Percentiles rank a stretch among this genome's conserved stretches.
Conservation (phyloP, 2,888 invertebrate genomes). For the Aethes cnicana region DNA sequence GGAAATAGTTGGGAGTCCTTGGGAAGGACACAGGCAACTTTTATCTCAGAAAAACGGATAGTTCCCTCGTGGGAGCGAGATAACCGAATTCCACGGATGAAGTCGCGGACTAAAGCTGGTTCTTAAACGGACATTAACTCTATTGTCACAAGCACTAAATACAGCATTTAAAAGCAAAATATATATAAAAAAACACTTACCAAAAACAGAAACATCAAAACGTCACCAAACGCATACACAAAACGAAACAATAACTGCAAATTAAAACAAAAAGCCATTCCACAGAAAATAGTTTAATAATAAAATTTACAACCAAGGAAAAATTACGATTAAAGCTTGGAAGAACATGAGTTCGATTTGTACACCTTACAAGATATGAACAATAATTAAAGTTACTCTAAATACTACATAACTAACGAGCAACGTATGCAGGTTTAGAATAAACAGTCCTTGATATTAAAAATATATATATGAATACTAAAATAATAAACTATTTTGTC, state of each 20-base stretch:
- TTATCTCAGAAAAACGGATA: too few relatives aligned
- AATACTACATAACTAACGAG: conserved; percentile 32
- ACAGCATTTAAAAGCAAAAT: conserved; percentile 43
- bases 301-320: conserved; percentile 79
- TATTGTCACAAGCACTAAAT: too few relatives aligned
- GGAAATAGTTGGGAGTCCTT: too few relatives aligned
- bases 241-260: conserved; percentile 56
- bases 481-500: conserved; percentile 7
- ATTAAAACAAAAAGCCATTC: conserved; percentile 77
- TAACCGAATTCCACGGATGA: too few relatives aligned
- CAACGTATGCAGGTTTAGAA: conserved; percentile 21
- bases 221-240: conserved; percentile 51
- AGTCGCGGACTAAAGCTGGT: too few relatives aligned
- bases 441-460: conserved; percentile 34
- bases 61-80: too few relatives aligned
- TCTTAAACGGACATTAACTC: too few relatives aligned
- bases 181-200: conserved; percentile 56
- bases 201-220: conserved; percentile 55
- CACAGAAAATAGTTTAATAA: conserved; percentile 77
- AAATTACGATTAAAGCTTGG: conserved; percentile 79
- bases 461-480: background rate
- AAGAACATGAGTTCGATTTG: conserved; percentile 74
- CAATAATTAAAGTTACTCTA: conserved; percentile 30
- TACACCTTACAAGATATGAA: conserved; percentile 50
- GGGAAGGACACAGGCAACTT: too few relatives aligned